Conservation (phyloP, 2,113 vertebrate genomes). For the Mustela lutreola region DNA sequence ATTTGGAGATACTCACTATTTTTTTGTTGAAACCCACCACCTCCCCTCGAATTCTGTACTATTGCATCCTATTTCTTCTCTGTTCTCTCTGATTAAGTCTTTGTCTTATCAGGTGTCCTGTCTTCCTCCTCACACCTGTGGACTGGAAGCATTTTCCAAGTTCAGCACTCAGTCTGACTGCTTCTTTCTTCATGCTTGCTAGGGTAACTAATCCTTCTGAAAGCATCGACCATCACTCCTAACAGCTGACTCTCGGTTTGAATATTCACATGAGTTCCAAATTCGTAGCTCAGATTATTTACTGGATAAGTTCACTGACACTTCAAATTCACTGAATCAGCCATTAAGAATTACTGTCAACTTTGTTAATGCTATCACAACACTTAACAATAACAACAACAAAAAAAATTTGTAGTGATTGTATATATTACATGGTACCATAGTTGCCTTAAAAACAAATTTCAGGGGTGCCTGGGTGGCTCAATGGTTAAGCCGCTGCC, state of each 20-base stretch:
- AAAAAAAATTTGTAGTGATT: neutral
- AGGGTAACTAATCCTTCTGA: neutral
- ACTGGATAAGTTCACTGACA: neutral
- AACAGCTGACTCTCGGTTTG: neutral
- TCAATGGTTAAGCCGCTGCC: too few relatives aligned
- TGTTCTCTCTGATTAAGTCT: neutral
- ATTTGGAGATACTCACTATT: neutral
- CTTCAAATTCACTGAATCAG: neutral
- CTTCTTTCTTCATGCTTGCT: neutral
- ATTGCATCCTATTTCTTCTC: neutral
- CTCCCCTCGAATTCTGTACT: neutral
- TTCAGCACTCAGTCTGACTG: neutral
- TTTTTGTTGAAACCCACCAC: neutral
- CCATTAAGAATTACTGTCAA: neutral
- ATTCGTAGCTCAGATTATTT: neutral
- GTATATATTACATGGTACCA: neutral
- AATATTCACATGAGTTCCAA: neutral
- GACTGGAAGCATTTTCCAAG: neutral
- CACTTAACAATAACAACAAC: neutral
- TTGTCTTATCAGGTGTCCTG: neutral
- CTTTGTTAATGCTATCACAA: neutral
- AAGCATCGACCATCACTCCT: neutral
- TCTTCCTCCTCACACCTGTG: neutral
- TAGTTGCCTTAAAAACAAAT: neutral
- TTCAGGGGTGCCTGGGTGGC: neutral